phyloP scores from a whole-genome alignment of 2,797 vertebrate genomes.

The Gadopsis marmoratus region DNA sequence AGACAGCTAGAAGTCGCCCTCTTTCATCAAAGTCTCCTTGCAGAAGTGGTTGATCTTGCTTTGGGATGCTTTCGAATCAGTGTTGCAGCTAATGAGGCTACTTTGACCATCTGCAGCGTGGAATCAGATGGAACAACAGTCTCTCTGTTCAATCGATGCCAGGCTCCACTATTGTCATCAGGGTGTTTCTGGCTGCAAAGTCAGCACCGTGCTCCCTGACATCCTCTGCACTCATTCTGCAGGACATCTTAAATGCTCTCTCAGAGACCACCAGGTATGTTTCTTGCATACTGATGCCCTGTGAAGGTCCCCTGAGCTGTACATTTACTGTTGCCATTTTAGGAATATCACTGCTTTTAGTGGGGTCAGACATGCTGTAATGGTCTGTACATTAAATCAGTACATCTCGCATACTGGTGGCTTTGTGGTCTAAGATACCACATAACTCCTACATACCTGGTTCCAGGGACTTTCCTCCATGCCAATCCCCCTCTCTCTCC shows the following conservation, averaged over 20 bases:
- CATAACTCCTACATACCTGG: background rate
- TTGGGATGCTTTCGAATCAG: slow-evolving; percentile 17
- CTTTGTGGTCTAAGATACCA: background rate
- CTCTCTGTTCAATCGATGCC: background rate
- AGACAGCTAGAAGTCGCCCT: background rate
- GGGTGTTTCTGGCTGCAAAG: slow-evolving; percentile 17
- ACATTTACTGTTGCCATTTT: background rate
- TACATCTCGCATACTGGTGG: background rate
- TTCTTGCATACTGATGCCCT: background rate
- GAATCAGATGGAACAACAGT: slow-evolving; percentile 33
- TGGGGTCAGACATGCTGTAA: background rate
- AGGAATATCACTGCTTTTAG: background rate
- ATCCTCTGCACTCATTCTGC: slow-evolving; percentile 14
- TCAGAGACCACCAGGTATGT: background rate
- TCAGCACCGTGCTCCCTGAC: slow-evolving; percentile 1
- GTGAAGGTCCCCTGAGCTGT: background rate
- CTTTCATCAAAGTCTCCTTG: slow-evolving; percentile 1
- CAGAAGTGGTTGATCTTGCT: slow-evolving; percentile 6
- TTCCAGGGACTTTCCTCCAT: background rate
- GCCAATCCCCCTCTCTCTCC: too few relatives aligned
- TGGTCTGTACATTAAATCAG: background rate
- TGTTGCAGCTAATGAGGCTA: slow-evolving; percentile 33
- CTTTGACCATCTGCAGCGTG: slow-evolving; percentile 38
- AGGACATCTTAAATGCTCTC: background rate
- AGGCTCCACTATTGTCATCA: slow-evolving; percentile 4